Conservation (phyloP, 2,113 vertebrate species). For the Lepisosteus oculatus region DNA sequence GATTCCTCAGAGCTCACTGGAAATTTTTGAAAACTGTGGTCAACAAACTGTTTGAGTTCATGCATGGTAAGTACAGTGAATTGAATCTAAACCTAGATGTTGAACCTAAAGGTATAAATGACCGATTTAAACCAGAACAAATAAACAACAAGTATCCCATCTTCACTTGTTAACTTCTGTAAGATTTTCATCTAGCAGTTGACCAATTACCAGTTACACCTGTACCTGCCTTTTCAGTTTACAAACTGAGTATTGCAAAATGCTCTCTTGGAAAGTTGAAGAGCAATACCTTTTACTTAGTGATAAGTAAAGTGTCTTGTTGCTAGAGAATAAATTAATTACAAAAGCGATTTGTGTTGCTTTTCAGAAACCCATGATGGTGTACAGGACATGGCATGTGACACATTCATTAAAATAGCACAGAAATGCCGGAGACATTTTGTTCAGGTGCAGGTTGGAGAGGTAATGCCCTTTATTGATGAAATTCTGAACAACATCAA, state of each 20-base stretch:
- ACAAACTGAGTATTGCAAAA: too few species aligned
- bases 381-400: conserved; percentile 98
- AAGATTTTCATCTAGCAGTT: too few species aligned
- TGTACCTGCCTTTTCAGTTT: too few species aligned
- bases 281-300: too few species aligned
- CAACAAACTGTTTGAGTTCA: conserved; percentile 98
- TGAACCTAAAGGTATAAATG: background rate
- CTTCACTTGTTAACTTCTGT: too few species aligned
- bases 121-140: background rate
- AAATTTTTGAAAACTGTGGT: conserved; percentile 98
- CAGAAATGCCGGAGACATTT: conserved; percentile 98
- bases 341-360: background rate
- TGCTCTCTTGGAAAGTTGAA: too few species aligned
- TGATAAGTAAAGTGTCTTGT: too few species aligned
- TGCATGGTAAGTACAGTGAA: conserved; percentile 81
- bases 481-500: conserved; percentile 99
- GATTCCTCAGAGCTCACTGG: conserved; percentile 96
- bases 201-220: too few species aligned
- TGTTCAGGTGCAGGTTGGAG: conserved; percentile 97
- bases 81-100: background rate
- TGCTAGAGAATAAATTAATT: too few species aligned
- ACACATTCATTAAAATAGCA: conserved; percentile 98
- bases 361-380: conserved; percentile 94
- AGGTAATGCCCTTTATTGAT: conserved; percentile 98
- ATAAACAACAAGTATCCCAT: background rate